phyloP scores from a whole-genome alignment of 1,140 invertebrate species.

The Bombyx mandarina region DNA sequence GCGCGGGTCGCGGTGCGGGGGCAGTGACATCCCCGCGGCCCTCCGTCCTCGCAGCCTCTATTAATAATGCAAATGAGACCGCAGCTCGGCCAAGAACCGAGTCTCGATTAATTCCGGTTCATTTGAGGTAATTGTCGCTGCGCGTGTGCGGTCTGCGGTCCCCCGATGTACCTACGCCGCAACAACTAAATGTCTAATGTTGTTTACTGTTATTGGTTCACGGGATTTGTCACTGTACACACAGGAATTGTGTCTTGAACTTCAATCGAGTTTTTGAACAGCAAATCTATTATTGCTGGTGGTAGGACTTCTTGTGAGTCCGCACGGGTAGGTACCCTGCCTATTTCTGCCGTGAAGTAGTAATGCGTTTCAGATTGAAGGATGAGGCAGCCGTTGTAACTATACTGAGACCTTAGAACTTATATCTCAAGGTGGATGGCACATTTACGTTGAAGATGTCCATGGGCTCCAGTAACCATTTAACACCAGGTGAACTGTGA shows the following conservation, averaged over 20 bases:
- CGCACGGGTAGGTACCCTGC: too few relatives aligned
- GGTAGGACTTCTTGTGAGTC: too few relatives aligned
- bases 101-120: conserved; percentile 69
- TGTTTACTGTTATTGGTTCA: conserved; percentile 20
- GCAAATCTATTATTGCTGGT: too few relatives aligned
- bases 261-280: too few relatives aligned
- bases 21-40: conserved; percentile 27
- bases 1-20: conserved; percentile 21
- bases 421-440: too few relatives aligned
- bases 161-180: conserved; percentile 11
- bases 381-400: too few relatives aligned
- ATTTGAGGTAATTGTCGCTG: conserved; percentile 69
- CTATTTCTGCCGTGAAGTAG: too few relatives aligned
- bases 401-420: too few relatives aligned
- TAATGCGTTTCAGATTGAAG: too few relatives aligned
- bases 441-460: too few relatives aligned
- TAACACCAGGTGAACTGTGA: too few relatives aligned
- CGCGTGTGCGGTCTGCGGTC: conserved; percentile 52
- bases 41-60: conserved; percentile 42
- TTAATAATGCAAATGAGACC: conserved; percentile 71
- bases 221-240: conserved; percentile 18
- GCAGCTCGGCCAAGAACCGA: conserved; percentile 66
- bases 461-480: too few relatives aligned
- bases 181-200: conserved; percentile 28
- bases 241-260: neutral